Evolutionary conservation across 1,140 invertebrate species (phyloP).

Genomic region (Lepidurus apus): DNA sequence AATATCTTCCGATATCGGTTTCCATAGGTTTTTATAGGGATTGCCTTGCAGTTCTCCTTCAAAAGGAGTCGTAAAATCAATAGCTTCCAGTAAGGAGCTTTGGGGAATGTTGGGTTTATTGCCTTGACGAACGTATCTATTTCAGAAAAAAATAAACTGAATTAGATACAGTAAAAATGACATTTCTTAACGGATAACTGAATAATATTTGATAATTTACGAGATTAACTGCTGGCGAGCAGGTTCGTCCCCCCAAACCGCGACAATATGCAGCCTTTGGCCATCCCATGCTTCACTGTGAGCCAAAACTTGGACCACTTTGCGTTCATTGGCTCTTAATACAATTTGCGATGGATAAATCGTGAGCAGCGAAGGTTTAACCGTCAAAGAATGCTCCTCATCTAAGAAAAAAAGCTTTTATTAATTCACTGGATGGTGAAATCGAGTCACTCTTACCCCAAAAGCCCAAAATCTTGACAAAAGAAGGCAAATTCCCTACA

Average conservation of each 20-base stretch:
- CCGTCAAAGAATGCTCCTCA: background rate
- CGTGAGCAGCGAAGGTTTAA: background rate
- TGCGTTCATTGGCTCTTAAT: background rate
- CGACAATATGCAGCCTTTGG: background rate
- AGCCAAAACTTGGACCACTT: background rate
- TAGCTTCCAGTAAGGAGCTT: background rate
- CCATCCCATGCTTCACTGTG: background rate
- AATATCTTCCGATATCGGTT: background rate
- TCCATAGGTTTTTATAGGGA: background rate
- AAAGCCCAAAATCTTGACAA: background rate
- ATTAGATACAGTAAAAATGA: no score
- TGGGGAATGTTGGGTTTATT: constrained; percentile 7
- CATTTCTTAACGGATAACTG: background rate
- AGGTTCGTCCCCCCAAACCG: background rate
- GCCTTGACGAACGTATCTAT: background rate
- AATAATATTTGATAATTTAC: background rate
- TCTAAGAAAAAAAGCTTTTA: background rate
- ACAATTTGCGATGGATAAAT: constrained; percentile 9
- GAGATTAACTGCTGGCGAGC: background rate
- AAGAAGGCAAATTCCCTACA: background rate
- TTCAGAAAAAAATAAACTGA: no score
- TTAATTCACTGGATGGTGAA: no score
- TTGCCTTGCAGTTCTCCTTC: background rate
- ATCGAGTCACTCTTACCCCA: background rate
- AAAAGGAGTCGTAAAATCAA: constrained; percentile 14